Evolutionary conservation across 2,113 vertebrate genomes (phyloP).

Genomic region (Okapia johnstoni): DNA sequence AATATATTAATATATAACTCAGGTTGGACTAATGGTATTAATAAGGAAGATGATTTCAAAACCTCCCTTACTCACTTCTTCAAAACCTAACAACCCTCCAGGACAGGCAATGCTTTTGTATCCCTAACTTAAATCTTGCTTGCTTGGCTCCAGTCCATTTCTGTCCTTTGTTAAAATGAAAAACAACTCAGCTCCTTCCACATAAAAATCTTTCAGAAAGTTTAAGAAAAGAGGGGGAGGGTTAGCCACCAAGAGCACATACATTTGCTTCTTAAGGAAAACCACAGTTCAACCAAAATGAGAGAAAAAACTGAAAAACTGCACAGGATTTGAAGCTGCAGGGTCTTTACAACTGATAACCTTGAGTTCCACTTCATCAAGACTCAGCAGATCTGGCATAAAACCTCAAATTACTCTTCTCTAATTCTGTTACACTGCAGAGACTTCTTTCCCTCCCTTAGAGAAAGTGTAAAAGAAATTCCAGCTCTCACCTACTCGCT

Average conservation of each 20-base stretch:
- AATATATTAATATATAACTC: background rate
- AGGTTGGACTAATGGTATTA: background rate
- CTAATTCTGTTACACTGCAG: background rate
- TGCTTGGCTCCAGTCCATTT: conserved; percentile 30
- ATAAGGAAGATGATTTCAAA: conserved; percentile 31
- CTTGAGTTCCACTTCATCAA: background rate
- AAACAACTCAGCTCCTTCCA: conserved; percentile 23
- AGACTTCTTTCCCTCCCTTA: background rate
- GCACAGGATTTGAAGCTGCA: background rate
- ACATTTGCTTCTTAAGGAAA: conserved; percentile 52
- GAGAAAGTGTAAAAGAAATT: conserved; percentile 22
- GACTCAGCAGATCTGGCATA: background rate
- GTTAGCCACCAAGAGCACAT: background rate
- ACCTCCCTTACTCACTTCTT: conserved; percentile 17
- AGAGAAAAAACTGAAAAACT: background rate
- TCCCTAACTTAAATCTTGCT: conserved; percentile 37
- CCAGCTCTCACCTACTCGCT: background rate
- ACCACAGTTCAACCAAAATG: background rate
- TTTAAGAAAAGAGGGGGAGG: conserved; percentile 39
- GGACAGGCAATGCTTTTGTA: conserved; percentile 30
- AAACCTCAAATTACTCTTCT: background rate
- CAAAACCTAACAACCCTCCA: conserved; percentile 18
- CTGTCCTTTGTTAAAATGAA: conserved; percentile 47
- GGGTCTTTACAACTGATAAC: conserved; percentile 4
- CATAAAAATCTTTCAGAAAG: conserved; percentile 57